These are phyloP conservation scores for Branchinecta lynchi DNA, from an alignment of 1,140 invertebrate genomes.

Conservation along the genomic window DNA sequence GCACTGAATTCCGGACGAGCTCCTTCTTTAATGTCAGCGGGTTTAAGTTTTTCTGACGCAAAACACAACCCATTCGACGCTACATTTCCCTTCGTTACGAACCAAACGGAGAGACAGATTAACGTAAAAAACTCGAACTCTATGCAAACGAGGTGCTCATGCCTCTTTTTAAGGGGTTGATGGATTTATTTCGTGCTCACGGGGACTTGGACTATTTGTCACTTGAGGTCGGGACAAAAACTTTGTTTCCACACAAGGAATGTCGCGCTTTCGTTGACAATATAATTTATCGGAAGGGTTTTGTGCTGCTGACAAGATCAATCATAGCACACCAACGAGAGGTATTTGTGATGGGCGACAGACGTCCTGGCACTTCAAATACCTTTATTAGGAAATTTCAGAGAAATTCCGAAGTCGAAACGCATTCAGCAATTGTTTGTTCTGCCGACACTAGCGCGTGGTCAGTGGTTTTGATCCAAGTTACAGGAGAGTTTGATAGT, in stretches of 20 bases:
- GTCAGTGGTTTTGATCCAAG: too few species aligned
- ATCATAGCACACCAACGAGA: background rate
- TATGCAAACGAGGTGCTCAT: background rate
- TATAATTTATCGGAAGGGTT: constrained; percentile 10
- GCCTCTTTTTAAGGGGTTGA: background rate
- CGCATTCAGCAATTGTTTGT: too few species aligned
- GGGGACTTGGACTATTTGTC: constrained; percentile 2
- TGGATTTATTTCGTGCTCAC: constrained; percentile 7
- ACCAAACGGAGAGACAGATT: background rate
- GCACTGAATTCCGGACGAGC: too few species aligned
- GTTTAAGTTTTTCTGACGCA: too few species aligned
- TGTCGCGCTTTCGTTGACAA: constrained; percentile 2
- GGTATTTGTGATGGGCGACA: too few species aligned
- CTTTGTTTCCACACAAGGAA: background rate
- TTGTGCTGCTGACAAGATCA: background rate
- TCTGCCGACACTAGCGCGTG: too few species aligned
- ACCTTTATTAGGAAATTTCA: too few species aligned
- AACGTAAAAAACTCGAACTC: background rate
- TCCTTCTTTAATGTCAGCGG: too few species aligned
- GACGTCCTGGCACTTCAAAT: too few species aligned
- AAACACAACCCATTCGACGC: background rate
- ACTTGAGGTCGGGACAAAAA: background rate
- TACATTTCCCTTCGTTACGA: background rate
- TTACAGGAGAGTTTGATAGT: too few species aligned
- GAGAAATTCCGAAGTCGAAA: too few species aligned